These are phyloP conservation scores for Brachionus calyciflorus DNA, from an alignment of 1,140 invertebrate genomes.

Conservation along the genomic window DNA sequence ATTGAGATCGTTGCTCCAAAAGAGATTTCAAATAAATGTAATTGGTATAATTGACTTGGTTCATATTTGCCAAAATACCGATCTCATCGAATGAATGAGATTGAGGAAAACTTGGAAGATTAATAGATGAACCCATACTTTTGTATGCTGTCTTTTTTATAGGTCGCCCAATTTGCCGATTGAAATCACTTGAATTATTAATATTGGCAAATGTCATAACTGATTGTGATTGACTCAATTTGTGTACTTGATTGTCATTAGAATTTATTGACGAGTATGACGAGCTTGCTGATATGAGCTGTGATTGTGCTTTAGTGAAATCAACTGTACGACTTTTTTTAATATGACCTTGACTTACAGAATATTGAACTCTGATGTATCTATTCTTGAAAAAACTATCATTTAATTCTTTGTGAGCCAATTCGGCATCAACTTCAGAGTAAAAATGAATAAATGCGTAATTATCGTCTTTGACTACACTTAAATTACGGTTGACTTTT, in stretches of 20 bases:
- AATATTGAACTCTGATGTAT: constrained; percentile 39
- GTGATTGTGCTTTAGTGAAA: background rate
- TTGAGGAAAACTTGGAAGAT: background rate
- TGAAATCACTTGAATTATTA: background rate
- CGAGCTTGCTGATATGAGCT: background rate
- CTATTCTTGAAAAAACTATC: constrained; percentile 29
- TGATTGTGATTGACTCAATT: background rate
- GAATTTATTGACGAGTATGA: background rate
- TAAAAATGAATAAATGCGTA: constrained; percentile 43
- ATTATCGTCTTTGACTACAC: constrained; percentile 42
- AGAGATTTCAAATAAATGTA: constrained; percentile 5
- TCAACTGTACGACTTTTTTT: background rate
- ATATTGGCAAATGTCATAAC: background rate
- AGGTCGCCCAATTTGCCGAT: background rate
- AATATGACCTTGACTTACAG: constrained; percentile 14
- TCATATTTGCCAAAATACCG: background rate
- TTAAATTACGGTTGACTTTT: constrained; percentile 16
- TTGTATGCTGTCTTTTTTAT: background rate
- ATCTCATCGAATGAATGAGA: constrained; percentile 10
- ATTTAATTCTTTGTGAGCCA: constrained; percentile 11
- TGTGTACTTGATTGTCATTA: background rate
- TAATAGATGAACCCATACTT: background rate
- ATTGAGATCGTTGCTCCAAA: background rate
- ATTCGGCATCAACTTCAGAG: background rate
- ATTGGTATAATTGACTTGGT: background rate